phyloP scores from a whole-genome alignment of 2,888 invertebrate genomes.

The Apamea epomidion region DNA sequence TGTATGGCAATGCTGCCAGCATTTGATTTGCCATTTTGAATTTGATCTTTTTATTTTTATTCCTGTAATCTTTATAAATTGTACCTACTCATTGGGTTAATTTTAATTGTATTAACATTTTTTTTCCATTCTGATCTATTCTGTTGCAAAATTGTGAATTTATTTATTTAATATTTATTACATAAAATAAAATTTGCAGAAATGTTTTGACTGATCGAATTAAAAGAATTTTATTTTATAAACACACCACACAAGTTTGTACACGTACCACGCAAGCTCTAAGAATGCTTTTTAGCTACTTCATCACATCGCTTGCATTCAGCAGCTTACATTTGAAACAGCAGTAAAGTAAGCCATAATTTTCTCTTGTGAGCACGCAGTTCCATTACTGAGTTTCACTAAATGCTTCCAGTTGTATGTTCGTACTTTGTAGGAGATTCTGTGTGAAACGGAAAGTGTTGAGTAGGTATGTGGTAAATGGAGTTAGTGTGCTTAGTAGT shows the following conservation, averaged over 20 bases:
- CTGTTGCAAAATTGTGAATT: no score
- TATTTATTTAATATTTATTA: no score
- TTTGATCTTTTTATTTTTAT: no score
- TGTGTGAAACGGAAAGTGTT: neutral
- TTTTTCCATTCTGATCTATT: no score
- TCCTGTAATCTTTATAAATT: no score
- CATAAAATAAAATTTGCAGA: no score
- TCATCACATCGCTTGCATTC: conserved; percentile 42
- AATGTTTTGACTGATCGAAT: no score
- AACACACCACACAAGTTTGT: conserved; percentile 9
- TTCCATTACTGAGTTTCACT: conserved; percentile 37
- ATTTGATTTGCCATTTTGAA: no score
- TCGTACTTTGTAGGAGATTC: neutral
- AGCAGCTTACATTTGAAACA: conserved; percentile 42
- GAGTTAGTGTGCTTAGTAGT: neutral
- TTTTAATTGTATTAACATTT: no score
- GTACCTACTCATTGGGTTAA: no score
- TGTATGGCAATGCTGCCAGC: no score
- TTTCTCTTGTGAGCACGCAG: conserved; percentile 42
- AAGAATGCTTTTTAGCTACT: conserved; percentile 45
- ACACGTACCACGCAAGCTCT: neutral
- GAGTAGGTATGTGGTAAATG: neutral
- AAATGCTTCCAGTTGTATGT: conserved; percentile 36
- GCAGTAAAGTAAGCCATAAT: conserved; percentile 52
- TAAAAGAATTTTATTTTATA: neutral